These are phyloP conservation scores for Thaleichthys pacificus DNA, from an alignment of 2,797 vertebrate species.

Conservation along the genomic window DNA sequence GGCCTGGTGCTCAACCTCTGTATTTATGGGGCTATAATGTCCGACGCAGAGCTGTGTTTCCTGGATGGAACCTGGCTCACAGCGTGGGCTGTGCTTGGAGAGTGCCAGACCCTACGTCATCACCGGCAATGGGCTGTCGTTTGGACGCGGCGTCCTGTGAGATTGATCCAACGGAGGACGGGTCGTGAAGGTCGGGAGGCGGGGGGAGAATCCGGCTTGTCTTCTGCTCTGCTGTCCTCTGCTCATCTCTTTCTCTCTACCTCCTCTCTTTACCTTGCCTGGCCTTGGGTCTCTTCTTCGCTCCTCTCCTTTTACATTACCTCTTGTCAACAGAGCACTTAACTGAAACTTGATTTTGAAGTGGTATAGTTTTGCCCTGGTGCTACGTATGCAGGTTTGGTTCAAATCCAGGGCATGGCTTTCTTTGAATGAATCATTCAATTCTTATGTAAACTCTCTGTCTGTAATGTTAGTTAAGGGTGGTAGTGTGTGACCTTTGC, in stretches of 20 bases:
- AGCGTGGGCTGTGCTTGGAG: slow-evolving; percentile 46
- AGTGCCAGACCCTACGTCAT: slow-evolving; percentile 21
- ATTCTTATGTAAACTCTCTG: no score
- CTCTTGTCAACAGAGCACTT: no score
- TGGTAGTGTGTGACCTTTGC: no score
- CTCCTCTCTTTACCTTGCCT: no score
- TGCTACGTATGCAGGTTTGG: no score
- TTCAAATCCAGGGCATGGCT: no score
- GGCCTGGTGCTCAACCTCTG: slow-evolving; percentile 30
- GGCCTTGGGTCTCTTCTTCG: no score
- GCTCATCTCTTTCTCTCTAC: not conserved
- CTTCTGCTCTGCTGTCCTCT: slow-evolving; percentile 5
- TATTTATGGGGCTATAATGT: slow-evolving; percentile 61
- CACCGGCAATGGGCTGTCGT: slow-evolving; percentile 59
- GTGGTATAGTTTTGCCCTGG: no score
- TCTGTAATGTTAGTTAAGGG: no score
- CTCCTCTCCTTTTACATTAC: no score
- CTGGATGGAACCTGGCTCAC: slow-evolving; percentile 64
- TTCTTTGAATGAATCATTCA: no score
- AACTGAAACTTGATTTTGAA: no score
- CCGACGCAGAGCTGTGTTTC: slow-evolving; percentile 55
- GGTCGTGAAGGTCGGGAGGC: slow-evolving; percentile 58
- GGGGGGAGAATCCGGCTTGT: slow-evolving; percentile 33
- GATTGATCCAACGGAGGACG: slow-evolving; percentile 59
- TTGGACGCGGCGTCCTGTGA: slow-evolving; percentile 42